Percentiles rank a stretch among this genome's conserved stretches.
Evolutionary conservation across 2,113 vertebrate species (phyloP).

Genomic region (Cynopterus brachyotis): DNA sequence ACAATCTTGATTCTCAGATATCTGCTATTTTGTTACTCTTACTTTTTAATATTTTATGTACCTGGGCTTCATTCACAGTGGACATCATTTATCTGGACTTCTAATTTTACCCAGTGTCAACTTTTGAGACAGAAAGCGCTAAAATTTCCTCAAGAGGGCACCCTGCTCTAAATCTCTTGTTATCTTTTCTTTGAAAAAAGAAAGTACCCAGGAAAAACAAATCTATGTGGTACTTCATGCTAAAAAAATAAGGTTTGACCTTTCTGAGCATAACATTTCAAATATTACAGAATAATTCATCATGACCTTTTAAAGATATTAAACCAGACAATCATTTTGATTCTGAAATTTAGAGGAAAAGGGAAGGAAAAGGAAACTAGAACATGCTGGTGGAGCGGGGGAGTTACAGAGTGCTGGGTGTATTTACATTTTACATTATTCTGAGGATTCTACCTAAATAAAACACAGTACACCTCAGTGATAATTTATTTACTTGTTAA

Average conservation of each 20-base stretch:
- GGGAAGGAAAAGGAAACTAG: conserved; percentile 24
- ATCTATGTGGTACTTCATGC: conserved; percentile 44
- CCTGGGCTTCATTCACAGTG: not conserved
- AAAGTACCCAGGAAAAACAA: conserved; percentile 8
- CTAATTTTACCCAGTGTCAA: conserved; percentile 5
- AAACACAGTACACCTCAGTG: not conserved
- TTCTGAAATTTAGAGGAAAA: conserved; percentile 59
- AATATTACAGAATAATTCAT: conserved; percentile 67
- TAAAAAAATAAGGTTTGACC: conserved; percentile 47
- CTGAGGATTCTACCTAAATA: not conserved
- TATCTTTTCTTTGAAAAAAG: conserved; percentile 43
- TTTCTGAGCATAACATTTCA: conserved; percentile 64
- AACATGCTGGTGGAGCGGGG: no score
- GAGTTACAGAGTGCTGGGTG: not conserved
- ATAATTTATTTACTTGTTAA: not conserved
- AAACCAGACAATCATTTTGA: conserved; percentile 57
- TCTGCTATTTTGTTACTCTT: not conserved
- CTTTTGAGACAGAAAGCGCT: not conserved
- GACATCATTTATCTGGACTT: not conserved
- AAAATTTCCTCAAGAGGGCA: conserved; percentile 66
- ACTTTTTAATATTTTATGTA: conserved; percentile 27
- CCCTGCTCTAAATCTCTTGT: conserved; percentile 57
- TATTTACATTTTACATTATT: conserved; percentile 5
- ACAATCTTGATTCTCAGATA: conserved; percentile 43
- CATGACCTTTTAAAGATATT: conserved; percentile 71